Evolutionary conservation across 2,797 vertebrate species (phyloP).

Genomic region (Anguilla pacifica): DNA sequence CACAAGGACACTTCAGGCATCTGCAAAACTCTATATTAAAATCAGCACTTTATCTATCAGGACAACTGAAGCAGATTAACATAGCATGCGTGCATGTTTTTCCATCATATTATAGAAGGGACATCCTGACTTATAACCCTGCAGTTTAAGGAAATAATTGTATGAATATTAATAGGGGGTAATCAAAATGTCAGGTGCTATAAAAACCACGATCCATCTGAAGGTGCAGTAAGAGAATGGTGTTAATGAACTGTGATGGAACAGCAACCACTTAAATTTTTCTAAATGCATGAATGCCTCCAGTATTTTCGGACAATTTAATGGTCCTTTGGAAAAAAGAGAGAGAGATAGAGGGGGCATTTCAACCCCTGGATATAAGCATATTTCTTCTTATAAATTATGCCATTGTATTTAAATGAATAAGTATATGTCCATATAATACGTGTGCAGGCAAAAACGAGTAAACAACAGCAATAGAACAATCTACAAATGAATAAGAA

Average conservation of each 20-base stretch:
- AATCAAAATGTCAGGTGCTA: slow-evolving; percentile 4
- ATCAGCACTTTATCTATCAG: neutral
- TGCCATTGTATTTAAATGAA: neutral
- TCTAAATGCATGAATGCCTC: neutral
- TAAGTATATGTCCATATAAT: too few relatives aligned
- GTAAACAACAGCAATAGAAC: too few relatives aligned
- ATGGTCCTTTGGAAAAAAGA: neutral
- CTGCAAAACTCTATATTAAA: neutral
- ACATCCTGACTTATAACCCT: slow-evolving; percentile 7
- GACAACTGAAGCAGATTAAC: neutral
- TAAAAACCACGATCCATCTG: slow-evolving; percentile 11
- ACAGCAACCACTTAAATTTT: slow-evolving; percentile 8
- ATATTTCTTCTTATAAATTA: neutral
- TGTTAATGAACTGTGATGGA: slow-evolving; percentile 16
- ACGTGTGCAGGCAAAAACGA: too few relatives aligned
- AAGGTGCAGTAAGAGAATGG: neutral
- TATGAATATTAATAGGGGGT: slow-evolving; percentile 11
- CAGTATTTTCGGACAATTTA: neutral
- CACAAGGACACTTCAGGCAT: neutral
- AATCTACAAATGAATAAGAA: too few relatives aligned
- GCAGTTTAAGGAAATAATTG: slow-evolving; percentile 8
- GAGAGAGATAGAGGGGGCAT: neutral
- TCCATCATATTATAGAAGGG: neutral
- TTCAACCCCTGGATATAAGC: neutral
- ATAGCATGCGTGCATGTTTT: neutral